A percentile compares a stretch with the other conserved stretches of the same genome.
Conservation (phyloP, 2,797 vertebrate genomes). For the Gallinago nigripennis region DNA sequence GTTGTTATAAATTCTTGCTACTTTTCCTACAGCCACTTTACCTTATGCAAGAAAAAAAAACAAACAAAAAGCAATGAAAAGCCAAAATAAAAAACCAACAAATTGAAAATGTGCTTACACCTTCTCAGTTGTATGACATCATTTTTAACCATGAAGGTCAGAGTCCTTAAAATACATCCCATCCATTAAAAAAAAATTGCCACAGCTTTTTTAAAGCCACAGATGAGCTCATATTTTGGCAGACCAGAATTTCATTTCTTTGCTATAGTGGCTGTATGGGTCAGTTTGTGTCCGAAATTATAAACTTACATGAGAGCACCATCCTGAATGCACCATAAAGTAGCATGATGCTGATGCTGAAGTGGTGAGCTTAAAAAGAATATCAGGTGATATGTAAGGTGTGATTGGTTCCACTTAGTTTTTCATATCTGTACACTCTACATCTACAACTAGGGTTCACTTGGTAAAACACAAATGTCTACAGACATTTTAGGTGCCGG, state of each 20-base stretch:
- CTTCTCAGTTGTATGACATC: background rate
- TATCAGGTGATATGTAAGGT: background rate
- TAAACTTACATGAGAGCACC: background rate
- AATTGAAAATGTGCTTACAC: background rate
- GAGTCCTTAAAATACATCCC: background rate
- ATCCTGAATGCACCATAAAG: rapidly evolving
- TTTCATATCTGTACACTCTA: background rate
- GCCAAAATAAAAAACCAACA: background rate
- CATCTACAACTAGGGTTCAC: background rate
- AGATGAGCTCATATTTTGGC: background rate
- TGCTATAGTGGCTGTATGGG: background rate
- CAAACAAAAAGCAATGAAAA: background rate
- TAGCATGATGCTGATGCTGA: background rate
- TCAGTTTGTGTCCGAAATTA: background rate
- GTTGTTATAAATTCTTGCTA: background rate
- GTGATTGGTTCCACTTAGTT: background rate
- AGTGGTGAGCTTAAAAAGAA: background rate
- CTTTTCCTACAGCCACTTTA: background rate
- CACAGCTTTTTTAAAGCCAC: background rate
- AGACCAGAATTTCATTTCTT: background rate
- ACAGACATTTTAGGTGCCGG: background rate
- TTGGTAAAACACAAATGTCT: background rate
- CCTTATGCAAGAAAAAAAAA: background rate
- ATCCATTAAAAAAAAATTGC: background rate
- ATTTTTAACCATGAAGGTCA: background rate